phyloP scores from a whole-genome alignment of 2,113 vertebrate species.

The Hyaena hyaena region DNA sequence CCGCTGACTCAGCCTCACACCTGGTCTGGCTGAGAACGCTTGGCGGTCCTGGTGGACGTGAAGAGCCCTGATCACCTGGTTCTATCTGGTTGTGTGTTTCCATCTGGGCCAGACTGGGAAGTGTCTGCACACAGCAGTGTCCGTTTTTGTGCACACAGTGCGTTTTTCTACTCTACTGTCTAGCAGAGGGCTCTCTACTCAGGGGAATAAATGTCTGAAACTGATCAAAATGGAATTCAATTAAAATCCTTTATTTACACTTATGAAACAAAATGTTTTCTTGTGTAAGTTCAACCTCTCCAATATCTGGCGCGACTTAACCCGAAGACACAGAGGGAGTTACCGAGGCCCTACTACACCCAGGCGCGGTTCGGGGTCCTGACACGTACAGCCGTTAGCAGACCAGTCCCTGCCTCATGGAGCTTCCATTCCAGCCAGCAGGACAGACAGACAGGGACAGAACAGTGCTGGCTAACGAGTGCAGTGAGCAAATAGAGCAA shows the following conservation, averaged over 20 bases:
- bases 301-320: background rate
- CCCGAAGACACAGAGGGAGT: background rate
- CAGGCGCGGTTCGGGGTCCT: background rate
- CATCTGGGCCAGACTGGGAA: background rate
- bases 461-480: background rate
- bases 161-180: background rate
- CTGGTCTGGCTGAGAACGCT: background rate
- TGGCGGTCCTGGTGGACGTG: background rate
- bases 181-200: background rate
- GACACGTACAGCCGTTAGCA: background rate
- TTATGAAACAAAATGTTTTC: background rate
- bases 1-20: background rate
- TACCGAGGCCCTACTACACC: background rate
- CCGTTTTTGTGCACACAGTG: too few species aligned
- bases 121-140: background rate
- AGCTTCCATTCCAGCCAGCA: background rate
- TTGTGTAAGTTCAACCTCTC: background rate
- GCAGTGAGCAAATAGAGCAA: background rate
- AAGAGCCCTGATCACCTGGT: background rate
- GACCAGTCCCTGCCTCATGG: background rate
- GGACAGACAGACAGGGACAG: background rate
- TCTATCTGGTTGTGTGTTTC: background rate
- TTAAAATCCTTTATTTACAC: background rate
- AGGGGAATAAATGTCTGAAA: background rate
- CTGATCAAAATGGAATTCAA: background rate